phyloP scores from a whole-genome alignment of 2,113 vertebrate species.

The Corythornis cristatus region DNA sequence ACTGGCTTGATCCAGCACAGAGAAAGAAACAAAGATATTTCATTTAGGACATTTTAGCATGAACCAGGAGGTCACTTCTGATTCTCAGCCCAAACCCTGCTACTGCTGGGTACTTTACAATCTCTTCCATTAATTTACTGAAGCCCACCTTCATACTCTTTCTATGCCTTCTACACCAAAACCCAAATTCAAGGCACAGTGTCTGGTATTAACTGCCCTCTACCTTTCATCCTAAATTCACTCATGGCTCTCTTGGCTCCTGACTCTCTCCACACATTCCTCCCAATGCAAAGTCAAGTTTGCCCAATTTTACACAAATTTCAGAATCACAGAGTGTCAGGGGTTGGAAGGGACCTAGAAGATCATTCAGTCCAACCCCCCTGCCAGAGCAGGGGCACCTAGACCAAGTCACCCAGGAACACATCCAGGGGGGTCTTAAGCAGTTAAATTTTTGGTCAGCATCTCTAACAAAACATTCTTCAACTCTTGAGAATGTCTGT shows the following conservation, averaged over 20 bases:
- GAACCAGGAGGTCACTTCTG: neutral
- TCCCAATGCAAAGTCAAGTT: neutral
- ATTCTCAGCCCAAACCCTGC: neutral
- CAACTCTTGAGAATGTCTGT: neutral
- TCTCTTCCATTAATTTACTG: neutral
- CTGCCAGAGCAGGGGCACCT: too few species aligned
- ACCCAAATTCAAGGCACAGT: neutral
- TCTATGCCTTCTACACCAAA: neutral
- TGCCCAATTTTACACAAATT: too few species aligned
- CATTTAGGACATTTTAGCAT: neutral
- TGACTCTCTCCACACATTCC: neutral
- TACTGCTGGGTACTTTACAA: accelerated
- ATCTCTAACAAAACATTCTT: neutral
- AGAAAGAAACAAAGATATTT: neutral
- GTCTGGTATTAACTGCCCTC: neutral
- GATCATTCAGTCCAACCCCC: too few species aligned
- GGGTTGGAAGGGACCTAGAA: too few species aligned
- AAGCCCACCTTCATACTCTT: neutral
- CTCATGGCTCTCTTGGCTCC: neutral
- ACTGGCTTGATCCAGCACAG: neutral
- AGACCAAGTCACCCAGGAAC: too few species aligned
- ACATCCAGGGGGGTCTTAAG: too few species aligned
- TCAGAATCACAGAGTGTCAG: too few species aligned
- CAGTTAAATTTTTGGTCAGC: neutral
- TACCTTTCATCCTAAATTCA: neutral